Percentiles rank a stretch among this genome's conserved stretches.
These are phyloP conservation scores for Myxocyprinus asiaticus DNA, from an alignment of 2,113 vertebrate species.

Conservation along the genomic window DNA sequence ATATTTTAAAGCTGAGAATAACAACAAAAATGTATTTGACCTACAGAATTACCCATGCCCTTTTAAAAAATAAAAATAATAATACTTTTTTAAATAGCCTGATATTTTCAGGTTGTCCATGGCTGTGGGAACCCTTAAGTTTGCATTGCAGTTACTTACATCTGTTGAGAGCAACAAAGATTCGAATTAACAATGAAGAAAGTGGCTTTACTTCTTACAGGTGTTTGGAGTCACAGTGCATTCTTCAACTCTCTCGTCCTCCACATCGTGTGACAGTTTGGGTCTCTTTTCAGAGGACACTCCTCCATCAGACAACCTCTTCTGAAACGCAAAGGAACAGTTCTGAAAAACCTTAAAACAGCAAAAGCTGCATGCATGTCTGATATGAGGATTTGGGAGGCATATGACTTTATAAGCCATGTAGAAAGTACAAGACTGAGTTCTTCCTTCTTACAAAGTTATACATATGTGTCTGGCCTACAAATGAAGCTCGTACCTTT, in stretches of 20 bases:
- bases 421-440: not conserved
- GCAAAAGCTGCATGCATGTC: not conserved
- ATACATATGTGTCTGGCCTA: not conserved
- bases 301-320: constrained; percentile 50
- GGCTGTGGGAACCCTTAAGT: too few relatives aligned
- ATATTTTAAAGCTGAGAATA: too few relatives aligned
- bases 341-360: not conserved
- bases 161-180: too few relatives aligned
- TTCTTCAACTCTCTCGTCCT: constrained; percentile 7
- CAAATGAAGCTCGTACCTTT: constrained; percentile 59
- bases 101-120: too few relatives aligned
- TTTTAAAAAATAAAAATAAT: too few relatives aligned
- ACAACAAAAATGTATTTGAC: too few relatives aligned
- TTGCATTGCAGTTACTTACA: too few relatives aligned
- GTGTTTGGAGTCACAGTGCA: not conserved
- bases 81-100: too few relatives aligned
- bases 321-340: constrained; percentile 8
- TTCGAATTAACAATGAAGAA: too few relatives aligned
- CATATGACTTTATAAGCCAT: not conserved
- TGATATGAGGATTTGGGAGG: too few relatives aligned
- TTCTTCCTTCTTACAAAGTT: too few relatives aligned
- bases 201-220: constrained; percentile 48
- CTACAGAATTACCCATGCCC: too few relatives aligned
- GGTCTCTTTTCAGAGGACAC: constrained; percentile 63
- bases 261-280: constrained; percentile 49